Evolutionary conservation across 2,113 vertebrate genomes (phyloP), one percentile per base, ranked within the genome.

Genomic region (Anolis carolinensis): DNA sequence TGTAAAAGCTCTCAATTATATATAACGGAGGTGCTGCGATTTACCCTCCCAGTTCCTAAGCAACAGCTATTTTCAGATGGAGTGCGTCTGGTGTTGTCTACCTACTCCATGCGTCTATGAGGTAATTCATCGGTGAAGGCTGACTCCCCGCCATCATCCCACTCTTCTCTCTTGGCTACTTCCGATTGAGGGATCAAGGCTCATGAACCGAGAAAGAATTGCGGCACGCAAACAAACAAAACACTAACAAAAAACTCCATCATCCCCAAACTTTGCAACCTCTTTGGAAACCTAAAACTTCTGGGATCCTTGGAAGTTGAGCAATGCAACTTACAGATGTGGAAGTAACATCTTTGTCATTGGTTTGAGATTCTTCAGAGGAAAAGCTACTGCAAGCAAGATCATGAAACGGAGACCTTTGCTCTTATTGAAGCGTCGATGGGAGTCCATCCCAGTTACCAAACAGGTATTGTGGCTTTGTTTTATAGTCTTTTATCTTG

Each of bases 21-120:
- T 92, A 84, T 81, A 89, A 88, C 93, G 30, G 92, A 94, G 90
- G 91, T 91, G 89, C 90, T 92, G 93, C 89, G 21, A 94, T 95
- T 94, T 94, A 94, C 91, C 91, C 92, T 89, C 89, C 78, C 82
- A 85, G 95, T 96, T 95, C 88, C 96, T 94, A 96, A 95, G 96
- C 95, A 95, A 96, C 95, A 94, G 91, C 94, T 95, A 93, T 94
- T 96, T 95, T 91, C 93, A 95, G 94, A 94, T 87, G 89, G 95
- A 95, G 90, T 85, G 94, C 71, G 81, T 93, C 93, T 94, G 93
- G 91, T 92, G 91, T 85, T 93, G 89, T 88, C 91, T 94, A 92
- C 92, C 90, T 94, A 91, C 92, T 94, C 36, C 85, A 89, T 89
- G 90, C 92, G 88, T 84, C 86, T 89, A 87, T 1, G 74, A 95